Base-by-base conservation (phyloP, 2,797 vertebrate genomes). In the Sylvia borin region DNA sequence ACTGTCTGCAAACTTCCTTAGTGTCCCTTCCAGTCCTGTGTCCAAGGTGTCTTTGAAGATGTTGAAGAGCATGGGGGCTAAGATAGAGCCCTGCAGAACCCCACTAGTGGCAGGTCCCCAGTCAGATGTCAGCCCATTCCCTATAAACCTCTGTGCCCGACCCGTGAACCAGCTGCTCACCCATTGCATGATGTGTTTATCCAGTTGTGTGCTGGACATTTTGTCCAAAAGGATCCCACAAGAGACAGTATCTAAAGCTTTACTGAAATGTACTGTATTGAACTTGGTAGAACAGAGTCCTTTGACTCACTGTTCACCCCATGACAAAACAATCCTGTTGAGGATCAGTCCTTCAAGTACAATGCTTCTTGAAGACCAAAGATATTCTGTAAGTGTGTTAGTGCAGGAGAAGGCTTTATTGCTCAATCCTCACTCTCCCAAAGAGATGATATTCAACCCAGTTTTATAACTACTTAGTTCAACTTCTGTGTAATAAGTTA, bases 81-180 rank as follows among this genome's bases (percentile, higher is more conserved):
- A 4, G 27, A 27, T 0, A 2, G 22, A 7, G 48, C 22, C 45
- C 34, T 43, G 15, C 5, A 10, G 62, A 32, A 10, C 5, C 14
- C 9, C 13, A 0, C 9, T 5, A 24, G 15, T 60, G 62, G 13
- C 29, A 68, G 24, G 24, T 13, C 24, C 10, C 47, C 54, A n/a
- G 19, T 0, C 2, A 1, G 38, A 38, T n/a, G 10, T 18, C 54
- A 67, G 6, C 27, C 38, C 62, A n/a, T 19, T 76, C 54, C 54
- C 47, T 53, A n/a, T 9, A 60, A 60, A 19, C 19, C n/a, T 38
- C 19, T 29, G 15, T 38, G 27, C n/a, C 38, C 0, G 0, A 58
- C 12, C 12, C 0, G 0, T 16, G 29, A 68, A 12, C 54, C n/a
- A 76, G 24, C 0, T 26, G 18, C 27, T 85, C 19, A n/a, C 19